Evolutionary conservation across 2,113 vertebrate genomes (phyloP).

Genomic region (Mionectes macconnelli): DNA sequence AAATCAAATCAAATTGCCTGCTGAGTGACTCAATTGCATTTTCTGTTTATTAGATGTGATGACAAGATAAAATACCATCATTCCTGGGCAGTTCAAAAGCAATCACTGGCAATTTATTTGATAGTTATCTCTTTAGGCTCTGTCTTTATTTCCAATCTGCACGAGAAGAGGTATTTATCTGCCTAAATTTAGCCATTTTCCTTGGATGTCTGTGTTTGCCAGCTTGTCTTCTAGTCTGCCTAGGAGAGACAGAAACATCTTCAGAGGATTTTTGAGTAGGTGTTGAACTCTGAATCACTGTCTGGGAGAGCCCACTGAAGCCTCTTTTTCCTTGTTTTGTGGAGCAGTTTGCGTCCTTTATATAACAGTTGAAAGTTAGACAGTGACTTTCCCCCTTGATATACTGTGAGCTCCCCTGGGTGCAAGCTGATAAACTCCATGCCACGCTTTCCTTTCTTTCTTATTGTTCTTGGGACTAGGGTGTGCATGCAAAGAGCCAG

Average conservation of each 20-base stretch:
- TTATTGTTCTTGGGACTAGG: background rate
- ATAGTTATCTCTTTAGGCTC: background rate
- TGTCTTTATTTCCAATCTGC: background rate
- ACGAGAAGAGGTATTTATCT: constrained; percentile 9
- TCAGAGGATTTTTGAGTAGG: constrained; percentile 31
- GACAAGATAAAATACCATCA: constrained; percentile 9
- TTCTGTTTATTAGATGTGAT: constrained; percentile 42
- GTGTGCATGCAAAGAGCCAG: background rate
- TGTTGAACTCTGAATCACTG: constrained; percentile 43
- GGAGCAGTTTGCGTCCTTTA: background rate
- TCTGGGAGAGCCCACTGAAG: constrained; percentile 14
- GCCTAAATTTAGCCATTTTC: background rate
- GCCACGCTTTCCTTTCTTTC: background rate
- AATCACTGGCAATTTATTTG: constrained; percentile 16
- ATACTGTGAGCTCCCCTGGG: background rate
- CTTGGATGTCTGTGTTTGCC: constrained; percentile 18
- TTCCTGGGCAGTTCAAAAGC: constrained; percentile 7
- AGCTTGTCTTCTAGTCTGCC: background rate
- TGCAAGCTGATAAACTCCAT: background rate
- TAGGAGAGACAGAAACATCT: constrained; percentile 13
- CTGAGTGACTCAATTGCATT: constrained; percentile 13
- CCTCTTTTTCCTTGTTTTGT: background rate
- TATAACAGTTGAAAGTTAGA: background rate
- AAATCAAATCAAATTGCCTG: constrained; percentile 33
- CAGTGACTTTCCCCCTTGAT: background rate